phyloP scores from a whole-genome alignment of 2,113 vertebrate genomes.

The Daphoenositta chrysoptera region DNA sequence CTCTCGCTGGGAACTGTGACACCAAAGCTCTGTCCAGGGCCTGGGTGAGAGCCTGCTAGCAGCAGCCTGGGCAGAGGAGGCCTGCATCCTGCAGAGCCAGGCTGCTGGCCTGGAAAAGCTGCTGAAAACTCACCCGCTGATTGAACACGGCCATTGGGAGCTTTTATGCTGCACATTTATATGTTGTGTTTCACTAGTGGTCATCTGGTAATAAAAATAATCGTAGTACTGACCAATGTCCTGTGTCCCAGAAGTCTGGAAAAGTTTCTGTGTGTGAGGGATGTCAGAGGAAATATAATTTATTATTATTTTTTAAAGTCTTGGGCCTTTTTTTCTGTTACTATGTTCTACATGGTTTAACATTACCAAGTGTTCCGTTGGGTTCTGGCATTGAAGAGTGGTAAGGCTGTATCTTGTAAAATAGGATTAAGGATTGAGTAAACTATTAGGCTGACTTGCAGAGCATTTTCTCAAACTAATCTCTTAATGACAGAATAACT shows the following conservation, averaged over 20 bases:
- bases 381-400: not conserved
- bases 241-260: not conserved
- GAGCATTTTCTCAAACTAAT: not conserved
- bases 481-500: not conserved
- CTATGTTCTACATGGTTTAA: rapidly evolving
- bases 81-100: not conserved
- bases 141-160: not conserved
- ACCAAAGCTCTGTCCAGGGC: not conserved
- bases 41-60: not conserved
- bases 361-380: not conserved
- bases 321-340: not conserved
- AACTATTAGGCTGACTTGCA: not conserved
- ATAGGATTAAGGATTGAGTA: not conserved
- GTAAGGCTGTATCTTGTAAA: not conserved
- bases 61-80: not conserved
- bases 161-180: not conserved
- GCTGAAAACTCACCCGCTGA: rapidly evolving
- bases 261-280: not conserved
- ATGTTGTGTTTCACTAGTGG: not conserved
- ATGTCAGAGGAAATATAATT: not conserved
- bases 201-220: not conserved
- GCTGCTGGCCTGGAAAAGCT: not conserved
- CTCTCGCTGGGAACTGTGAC: not conserved
- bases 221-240: not conserved
- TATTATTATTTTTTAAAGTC: too few species aligned